These are phyloP conservation scores for Melieria picta DNA, from an alignment of 2,888 invertebrate genomes.

Conservation along the genomic window DNA sequence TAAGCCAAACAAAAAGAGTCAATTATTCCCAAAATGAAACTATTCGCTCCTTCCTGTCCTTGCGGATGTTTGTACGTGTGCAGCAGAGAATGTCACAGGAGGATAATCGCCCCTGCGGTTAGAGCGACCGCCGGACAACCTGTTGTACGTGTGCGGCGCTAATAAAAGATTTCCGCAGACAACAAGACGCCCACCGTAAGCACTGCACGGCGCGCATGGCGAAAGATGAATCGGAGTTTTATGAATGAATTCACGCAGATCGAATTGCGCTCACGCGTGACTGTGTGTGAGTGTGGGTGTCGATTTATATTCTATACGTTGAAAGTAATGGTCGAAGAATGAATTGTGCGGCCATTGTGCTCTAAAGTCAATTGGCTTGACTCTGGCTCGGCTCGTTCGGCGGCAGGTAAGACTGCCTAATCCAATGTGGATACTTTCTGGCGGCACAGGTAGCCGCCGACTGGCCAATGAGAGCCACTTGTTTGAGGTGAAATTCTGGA, in stretches of 20 bases:
- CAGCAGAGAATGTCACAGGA: conserved; percentile 37
- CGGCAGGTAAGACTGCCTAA: too few relatives aligned
- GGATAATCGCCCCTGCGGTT: conserved; percentile 56
- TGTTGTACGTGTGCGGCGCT: conserved; percentile 48
- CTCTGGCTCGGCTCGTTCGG: background rate
- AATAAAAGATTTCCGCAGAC: conserved; percentile 39
- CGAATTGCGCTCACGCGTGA: too few relatives aligned
- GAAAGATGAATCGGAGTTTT: too few relatives aligned
- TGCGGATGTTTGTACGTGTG: background rate
- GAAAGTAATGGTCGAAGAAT: too few relatives aligned
- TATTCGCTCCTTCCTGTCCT: background rate
- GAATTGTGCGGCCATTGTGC: too few relatives aligned
- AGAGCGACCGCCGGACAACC: conserved; percentile 47
- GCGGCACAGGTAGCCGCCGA: too few relatives aligned
- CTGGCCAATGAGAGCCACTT: too few relatives aligned
- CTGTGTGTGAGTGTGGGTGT: too few relatives aligned
- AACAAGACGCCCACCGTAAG: conserved; percentile 42
- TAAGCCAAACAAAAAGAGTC: background rate
- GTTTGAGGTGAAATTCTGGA: too few relatives aligned
- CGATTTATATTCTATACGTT: too few relatives aligned
- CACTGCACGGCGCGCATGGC: background rate
- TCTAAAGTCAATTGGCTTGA: conserved; percentile 18
- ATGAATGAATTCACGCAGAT: too few relatives aligned
- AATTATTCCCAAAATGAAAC: background rate
- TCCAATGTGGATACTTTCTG: too few relatives aligned